Base-by-base conservation (phyloP, 2,888 invertebrate genomes). In the Nineta flava region DNA sequence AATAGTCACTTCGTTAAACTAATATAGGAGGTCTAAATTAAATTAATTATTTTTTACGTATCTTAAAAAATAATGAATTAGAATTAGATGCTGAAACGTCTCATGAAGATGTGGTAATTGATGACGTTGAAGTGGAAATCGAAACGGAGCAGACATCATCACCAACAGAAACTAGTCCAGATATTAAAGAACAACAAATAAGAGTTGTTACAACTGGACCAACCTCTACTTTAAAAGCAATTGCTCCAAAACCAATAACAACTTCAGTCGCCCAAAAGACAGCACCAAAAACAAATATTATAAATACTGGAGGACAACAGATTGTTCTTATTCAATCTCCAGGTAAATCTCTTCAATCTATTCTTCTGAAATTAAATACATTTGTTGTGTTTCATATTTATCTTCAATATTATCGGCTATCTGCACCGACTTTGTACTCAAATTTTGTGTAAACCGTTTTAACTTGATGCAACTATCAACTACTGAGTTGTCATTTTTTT, bases 151-250 rank as follows among this genome's bases (percentile, higher is more conserved):
- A 55, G 40, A 50, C 51, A 19, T 58, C 56, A 34, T 57, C 59
- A 12, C 58, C 61, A 1, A 62, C 63, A 50, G 63, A 63, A 56
- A 59, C 62, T 19, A 44, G 61, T 21, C 60, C 59, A 6, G 62
- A 62, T 50, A 53, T 57, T 12, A 62, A 60, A 53, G 48, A 51
- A 21, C 38, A 49, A 55, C 26, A 26, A 26, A n/a, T 42, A n/a
- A 51, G 49, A 46, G n/a, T 31, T 12, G 49, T 48, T 9, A 38
- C 42, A n/a, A 46, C 43, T 12, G 13, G 16, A 2, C 48, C 40
- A 15, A 50, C 1, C 75, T 74, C 74, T 1, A 74, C 74, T 0
- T 74, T 75, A 0, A 75, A 70, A 56, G 70, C 68, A 0, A 61
- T 65, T n/a, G 63, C 64, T 34, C 65, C 64, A 26, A 58, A 64